Evolutionary conservation across 2,888 invertebrate genomes (phyloP), one percentile per base, ranked within the genome.

Genomic region (Adelphocoris suturalis): DNA sequence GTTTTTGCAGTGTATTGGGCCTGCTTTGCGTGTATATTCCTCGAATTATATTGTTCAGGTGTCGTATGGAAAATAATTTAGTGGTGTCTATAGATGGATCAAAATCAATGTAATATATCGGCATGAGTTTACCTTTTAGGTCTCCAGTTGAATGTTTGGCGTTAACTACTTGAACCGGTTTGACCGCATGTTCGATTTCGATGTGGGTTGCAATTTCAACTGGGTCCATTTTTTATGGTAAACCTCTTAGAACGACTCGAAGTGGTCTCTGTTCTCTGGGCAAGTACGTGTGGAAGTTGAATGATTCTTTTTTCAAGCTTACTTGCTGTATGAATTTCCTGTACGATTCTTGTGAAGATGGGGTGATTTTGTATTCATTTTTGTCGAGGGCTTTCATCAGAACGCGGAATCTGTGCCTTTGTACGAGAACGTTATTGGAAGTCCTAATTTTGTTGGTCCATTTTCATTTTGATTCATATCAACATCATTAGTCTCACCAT

Each of bases 91-190:
- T n/a, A n/a, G n/a, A n/a, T n/a, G n/a, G n/a, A n/a, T n/a, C n/a
- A n/a, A n/a, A n/a, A 78, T 78, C 78, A 16, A 23, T 16, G 16
- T 78, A 78, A 28, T 78, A 78, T 27, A 80, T 80, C n/a, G n/a
- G n/a, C n/a, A n/a, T n/a, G n/a, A n/a, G n/a, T n/a, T n/a, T n/a
- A n/a, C n/a, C n/a, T n/a, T 80, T 75, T 0, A 80, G 16, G 16
- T 37, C 78, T 9, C 78, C 78, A 19, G 16, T 80, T n/a, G 78
- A 4, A 19, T 80, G 78, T 16, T 13, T 80, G 14, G 78, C 78
- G 37, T 80, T 80, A 11, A 80, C 37, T 0, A 80, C 46, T 16
- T 46, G 37, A 11, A 7, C 4, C 11, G 78, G 78, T 46, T 80
- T 80, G 46, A 46, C 16, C 0, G 11, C 78, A 14, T 80, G 28